Percentiles rank a stretch among this genome's conserved stretches.
Conservation (phyloP, 2,888 invertebrate genomes). For the Tachina grossa region DNA sequence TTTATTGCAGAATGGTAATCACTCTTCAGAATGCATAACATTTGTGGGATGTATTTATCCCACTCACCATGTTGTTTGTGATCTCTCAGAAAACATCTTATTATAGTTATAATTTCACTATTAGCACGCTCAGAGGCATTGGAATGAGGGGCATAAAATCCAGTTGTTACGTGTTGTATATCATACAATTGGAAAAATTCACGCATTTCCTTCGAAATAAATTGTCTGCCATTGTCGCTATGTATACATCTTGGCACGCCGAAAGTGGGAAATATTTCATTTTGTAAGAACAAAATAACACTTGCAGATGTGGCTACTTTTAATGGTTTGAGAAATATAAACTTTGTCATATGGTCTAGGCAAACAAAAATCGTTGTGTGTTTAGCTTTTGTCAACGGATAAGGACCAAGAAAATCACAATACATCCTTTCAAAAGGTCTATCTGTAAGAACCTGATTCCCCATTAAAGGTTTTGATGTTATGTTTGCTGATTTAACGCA, state of each 20-base stretch:
- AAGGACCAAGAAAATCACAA: neutral
- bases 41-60: constrained; percentile 8
- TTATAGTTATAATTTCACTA: neutral
- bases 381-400: neutral
- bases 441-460: too few relatives aligned
- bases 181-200: neutral
- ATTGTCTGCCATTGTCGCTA: neutral
- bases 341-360: neutral
- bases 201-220: neutral
- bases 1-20: neutral
- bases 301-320: constrained; percentile 9
- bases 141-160: neutral
- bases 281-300: neutral
- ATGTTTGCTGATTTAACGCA: too few relatives aligned
- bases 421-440: neutral
- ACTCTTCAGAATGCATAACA: neutral
- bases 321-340: neutral
- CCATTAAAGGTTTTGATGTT: too few relatives aligned
- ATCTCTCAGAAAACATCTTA: neutral
- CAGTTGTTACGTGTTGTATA: neutral
- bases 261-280: constrained; percentile 25
- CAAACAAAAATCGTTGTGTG: neutral
- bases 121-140: neutral
- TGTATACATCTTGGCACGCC: neutral
- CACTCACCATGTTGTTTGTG: neutral